A percentile compares a stretch with the other conserved stretches of the same genome.
Evolutionary conservation across 2,797 vertebrate species (phyloP).

Genomic region (Cryptoblepharus egeriae): DNA sequence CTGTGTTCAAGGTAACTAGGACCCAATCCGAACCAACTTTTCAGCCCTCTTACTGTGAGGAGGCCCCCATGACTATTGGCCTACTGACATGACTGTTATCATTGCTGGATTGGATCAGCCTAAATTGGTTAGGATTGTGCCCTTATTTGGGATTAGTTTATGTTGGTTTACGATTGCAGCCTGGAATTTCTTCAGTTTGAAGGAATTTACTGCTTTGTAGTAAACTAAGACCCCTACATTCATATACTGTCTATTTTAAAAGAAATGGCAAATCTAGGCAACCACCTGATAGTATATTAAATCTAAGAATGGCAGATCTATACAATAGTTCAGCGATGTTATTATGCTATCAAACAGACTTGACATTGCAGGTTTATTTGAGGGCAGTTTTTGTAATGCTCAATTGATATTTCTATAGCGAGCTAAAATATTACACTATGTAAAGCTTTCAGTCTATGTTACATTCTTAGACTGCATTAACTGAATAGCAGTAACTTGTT

Average conservation of each 20-base stretch:
- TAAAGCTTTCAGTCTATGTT: slow-evolving; percentile 43
- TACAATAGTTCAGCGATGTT: not conserved
- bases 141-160: too few species aligned
- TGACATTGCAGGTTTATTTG: not conserved
- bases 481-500: slow-evolving; percentile 75
- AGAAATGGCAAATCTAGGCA: not conserved
- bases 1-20: too few species aligned
- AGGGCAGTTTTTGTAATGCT: slow-evolving; percentile 17
- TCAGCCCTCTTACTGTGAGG: too few species aligned
- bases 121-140: too few species aligned
- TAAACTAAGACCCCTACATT: too few species aligned
- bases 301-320: slow-evolving; percentile 31
- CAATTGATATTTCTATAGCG: slow-evolving; percentile 40
- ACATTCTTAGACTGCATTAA: slow-evolving; percentile 67
- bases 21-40: too few species aligned
- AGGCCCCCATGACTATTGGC: too few species aligned
- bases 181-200: not conserved
- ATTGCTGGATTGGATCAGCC: too few species aligned
- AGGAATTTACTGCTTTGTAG: not conserved
- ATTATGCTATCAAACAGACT: slow-evolving; percentile 29
- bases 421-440: slow-evolving; percentile 57
- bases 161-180: not conserved
- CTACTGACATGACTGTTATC: too few species aligned
- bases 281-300: not conserved
- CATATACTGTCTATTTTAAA: not conserved